Percentiles rank a stretch among this genome's conserved stretches.
Conservation (phyloP, 2,888 invertebrate species). For the Arge pagana region DNA sequence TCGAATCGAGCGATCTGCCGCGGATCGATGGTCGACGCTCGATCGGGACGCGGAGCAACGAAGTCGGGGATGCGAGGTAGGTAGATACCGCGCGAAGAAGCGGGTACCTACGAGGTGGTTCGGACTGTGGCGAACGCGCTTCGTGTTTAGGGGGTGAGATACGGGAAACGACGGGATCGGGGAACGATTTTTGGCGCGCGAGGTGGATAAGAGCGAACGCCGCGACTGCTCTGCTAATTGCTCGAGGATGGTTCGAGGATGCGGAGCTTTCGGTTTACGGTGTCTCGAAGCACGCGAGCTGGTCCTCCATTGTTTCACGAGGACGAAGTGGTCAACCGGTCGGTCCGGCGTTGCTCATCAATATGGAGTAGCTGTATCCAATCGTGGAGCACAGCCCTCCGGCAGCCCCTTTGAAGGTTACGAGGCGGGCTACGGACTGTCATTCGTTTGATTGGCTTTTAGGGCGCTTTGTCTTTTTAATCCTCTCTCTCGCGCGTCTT, state of each 20-base stretch:
- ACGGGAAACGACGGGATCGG: constrained; percentile 10
- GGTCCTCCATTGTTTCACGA: constrained; percentile 40
- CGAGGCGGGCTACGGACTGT: constrained; percentile 52
- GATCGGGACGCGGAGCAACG: not conserved
- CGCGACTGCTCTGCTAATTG: constrained; percentile 32
- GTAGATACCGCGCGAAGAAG: not conserved
- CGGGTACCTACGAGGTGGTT: constrained; percentile 12
- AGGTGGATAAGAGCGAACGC: constrained; percentile 18
- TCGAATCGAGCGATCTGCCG: not conserved
- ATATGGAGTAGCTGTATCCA: constrained; percentile 54
- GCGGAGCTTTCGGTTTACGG: too few relatives aligned
- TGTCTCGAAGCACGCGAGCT: too few relatives aligned
- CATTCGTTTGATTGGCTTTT: constrained; percentile 58
- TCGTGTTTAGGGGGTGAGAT: not conserved
- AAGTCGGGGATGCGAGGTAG: constrained; percentile 10
- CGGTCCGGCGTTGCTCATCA: constrained; percentile 48
- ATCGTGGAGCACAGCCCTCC: constrained; percentile 51
- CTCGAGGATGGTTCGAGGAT: constrained; percentile 25
- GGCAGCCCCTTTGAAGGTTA: constrained; percentile 53
- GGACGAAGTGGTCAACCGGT: constrained; percentile 34
- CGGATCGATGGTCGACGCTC: not conserved
- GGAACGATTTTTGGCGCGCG: constrained; percentile 25
- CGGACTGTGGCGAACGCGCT: constrained; percentile 13
- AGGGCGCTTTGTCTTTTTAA: constrained; percentile 39
- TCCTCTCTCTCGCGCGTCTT: constrained; percentile 28